Percentiles rank a stretch among this genome's conserved stretches.
Conservation (phyloP, 2,888 invertebrate species). For the Conomelus anceps region DNA sequence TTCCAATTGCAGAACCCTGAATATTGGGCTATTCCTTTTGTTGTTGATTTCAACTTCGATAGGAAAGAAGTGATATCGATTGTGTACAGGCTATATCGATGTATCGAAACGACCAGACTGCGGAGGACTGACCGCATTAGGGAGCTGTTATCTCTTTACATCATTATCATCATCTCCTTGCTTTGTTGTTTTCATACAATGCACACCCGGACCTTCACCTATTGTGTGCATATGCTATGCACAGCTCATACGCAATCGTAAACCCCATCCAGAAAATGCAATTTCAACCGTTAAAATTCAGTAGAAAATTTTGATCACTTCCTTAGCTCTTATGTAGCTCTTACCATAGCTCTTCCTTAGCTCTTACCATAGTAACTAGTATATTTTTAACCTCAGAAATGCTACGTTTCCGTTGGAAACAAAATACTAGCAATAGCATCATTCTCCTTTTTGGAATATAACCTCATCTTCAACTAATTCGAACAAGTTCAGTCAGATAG, state of each 20-base stretch:
- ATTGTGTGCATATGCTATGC: not conserved
- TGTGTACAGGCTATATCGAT: not conserved
- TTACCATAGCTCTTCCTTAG: too few relatives aligned
- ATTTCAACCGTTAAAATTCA: not conserved
- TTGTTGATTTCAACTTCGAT: not conserved
- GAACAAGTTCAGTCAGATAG: too few relatives aligned
- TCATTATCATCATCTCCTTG: not conserved
- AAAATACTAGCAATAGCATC: too few relatives aligned
- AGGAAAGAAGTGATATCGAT: not conserved
- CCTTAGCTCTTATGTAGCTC: too few relatives aligned
- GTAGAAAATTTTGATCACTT: too few relatives aligned
- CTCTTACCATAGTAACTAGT: too few relatives aligned
- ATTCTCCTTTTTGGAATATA: too few relatives aligned
- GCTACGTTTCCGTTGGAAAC: too few relatives aligned
- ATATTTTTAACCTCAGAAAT: too few relatives aligned
- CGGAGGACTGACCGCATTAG: not conserved
- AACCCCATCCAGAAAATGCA: not conserved
- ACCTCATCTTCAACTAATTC: too few relatives aligned
- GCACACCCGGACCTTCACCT: not conserved
- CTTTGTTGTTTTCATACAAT: not conserved
- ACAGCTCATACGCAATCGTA: not conserved
- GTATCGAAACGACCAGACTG: not conserved
- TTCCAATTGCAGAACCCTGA: not conserved
- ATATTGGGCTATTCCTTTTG: not conserved
- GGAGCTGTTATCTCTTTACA: not conserved